These are phyloP conservation scores for Ceramica pisi DNA, from an alignment of 2,888 invertebrate species.

Conservation along the genomic window DNA sequence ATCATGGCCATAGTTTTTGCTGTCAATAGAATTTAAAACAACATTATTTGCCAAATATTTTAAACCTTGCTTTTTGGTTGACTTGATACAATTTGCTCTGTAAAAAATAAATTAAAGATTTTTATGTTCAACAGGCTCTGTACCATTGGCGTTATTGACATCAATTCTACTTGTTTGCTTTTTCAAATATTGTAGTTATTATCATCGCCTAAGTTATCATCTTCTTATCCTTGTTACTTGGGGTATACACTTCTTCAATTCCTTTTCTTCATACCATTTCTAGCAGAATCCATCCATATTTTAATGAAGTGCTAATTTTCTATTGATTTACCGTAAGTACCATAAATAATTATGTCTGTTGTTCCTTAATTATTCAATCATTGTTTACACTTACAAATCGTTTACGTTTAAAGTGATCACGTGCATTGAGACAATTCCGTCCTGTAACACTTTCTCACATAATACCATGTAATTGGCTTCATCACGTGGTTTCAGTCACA, in stretches of 20 bases:
- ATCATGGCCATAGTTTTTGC: conserved; percentile 47
- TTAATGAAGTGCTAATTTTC: not conserved
- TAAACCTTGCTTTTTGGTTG: conserved; percentile 31
- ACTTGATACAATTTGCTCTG: not conserved
- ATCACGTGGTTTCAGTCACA: conserved; percentile 43
- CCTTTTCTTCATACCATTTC: not conserved
- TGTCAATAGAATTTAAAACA: conserved; percentile 7
- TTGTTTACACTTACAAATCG: conserved; percentile 35
- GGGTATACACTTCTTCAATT: not conserved
- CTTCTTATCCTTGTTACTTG: not conserved
- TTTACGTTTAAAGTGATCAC: conserved; percentile 30
- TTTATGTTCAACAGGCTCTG: not conserved
- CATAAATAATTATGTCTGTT: not conserved
- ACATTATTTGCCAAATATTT: conserved; percentile 41
- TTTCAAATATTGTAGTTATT: not conserved
- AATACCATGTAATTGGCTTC: conserved; percentile 40
- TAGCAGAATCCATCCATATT: not conserved
- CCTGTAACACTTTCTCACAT: conserved; percentile 46
- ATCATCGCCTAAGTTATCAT: not conserved
- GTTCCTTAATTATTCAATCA: conserved; percentile 16
- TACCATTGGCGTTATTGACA: not conserved
- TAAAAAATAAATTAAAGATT: not conserved
- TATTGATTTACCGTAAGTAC: not conserved
- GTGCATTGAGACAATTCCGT: conserved; percentile 45
- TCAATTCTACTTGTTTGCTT: not conserved